These are phyloP conservation scores for Euborellia annulipes DNA, from an alignment of 1,140 invertebrate species.

Conservation along the genomic window DNA sequence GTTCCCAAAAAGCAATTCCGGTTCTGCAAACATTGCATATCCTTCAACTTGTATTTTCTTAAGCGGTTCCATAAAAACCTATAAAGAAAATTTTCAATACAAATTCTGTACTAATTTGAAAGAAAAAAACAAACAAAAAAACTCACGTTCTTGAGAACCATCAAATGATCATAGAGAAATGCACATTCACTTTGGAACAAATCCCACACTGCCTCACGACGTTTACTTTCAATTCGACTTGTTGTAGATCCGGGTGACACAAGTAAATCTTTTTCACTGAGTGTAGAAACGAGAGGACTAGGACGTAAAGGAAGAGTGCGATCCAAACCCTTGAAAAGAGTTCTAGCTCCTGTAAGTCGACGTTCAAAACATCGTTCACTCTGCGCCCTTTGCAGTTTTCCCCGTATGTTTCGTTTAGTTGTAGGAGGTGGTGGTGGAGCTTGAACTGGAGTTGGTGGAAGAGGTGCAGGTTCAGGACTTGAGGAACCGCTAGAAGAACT, in stretches of 20 bases:
- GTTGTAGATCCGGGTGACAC: constrained; percentile 13
- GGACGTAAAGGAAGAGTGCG: constrained; percentile 9
- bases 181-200: constrained; percentile 50
- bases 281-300: constrained; percentile 10
- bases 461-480: neutral
- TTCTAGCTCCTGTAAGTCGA: constrained; percentile 8
- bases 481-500: constrained; percentile 1
- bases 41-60: constrained; percentile 57
- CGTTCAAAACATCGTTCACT: constrained; percentile 17
- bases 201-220: constrained; percentile 49
- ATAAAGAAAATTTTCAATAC: constrained; percentile 6
- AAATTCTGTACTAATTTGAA: neutral
- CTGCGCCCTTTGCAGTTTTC: constrained; percentile 15
- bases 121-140: too few species aligned
- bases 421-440: neutral
- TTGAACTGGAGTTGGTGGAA: neutral
- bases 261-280: constrained; percentile 15
- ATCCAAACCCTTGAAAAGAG: constrained; percentile 10
- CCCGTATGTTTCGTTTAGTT: neutral
- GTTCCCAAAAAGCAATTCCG: constrained; percentile 51
- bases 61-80: constrained; percentile 55
- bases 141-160: constrained; percentile 54
- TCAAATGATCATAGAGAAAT: constrained; percentile 50
- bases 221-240: constrained; percentile 21
- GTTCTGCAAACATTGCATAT: constrained; percentile 49